A percentile compares a stretch with the other conserved stretches of the same genome.
Evolutionary conservation across 2,888 invertebrate genomes (phyloP).

Genomic region (Lithophane leautieri): DNA sequence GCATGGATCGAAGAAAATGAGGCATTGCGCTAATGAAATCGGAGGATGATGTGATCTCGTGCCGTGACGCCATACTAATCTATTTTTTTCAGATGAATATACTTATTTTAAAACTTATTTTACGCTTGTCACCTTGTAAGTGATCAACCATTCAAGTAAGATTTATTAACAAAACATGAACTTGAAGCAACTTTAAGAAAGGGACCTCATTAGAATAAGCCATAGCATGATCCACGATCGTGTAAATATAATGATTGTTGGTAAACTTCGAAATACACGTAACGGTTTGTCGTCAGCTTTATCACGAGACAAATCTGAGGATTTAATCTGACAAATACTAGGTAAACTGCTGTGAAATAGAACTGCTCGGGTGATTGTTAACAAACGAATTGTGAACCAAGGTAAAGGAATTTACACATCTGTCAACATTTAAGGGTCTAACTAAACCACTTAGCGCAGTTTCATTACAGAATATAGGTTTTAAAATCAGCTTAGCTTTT

Average conservation of each 20-base stretch:
- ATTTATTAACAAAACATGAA: slow-evolving; percentile 43
- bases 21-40: background rate
- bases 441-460: background rate
- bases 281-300: background rate
- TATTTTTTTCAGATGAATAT: background rate
- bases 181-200: slow-evolving; percentile 50
- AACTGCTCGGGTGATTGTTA: background rate
- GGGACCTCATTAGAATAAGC: slow-evolving; percentile 41
- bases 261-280: slow-evolving; percentile 2
- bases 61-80: background rate
- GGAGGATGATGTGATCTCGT: background rate
- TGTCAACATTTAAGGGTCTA: background rate
- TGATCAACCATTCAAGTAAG: background rate
- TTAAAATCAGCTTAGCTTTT: background rate
- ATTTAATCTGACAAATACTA: background rate
- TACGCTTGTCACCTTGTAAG: background rate
- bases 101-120: background rate
- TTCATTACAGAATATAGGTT: background rate
- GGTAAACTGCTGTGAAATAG: background rate
- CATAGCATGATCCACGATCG: slow-evolving; percentile 47
- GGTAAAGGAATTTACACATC: no score
- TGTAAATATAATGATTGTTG: slow-evolving; percentile 39
- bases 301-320: background rate
- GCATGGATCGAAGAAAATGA: background rate
- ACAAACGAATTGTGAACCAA: background rate